Percentiles rank a stretch among this genome's conserved stretches.
These are phyloP conservation scores for Hemicordylus capensis DNA, from an alignment of 2,113 vertebrate species.

Conservation along the genomic window DNA sequence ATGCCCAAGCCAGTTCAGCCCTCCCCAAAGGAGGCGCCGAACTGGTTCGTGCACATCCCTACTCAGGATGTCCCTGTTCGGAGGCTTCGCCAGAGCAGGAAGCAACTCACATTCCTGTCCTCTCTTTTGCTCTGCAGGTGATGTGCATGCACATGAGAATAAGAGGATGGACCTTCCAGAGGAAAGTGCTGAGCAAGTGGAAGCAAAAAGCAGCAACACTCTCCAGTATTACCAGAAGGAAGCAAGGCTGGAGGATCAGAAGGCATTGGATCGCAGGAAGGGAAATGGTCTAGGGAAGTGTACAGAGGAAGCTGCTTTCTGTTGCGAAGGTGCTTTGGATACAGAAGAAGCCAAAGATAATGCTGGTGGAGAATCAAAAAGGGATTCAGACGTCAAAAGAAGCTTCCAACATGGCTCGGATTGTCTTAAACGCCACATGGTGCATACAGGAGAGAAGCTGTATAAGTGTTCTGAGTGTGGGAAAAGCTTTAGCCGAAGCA, in stretches of 20 bases:
- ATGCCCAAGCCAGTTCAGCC: no score
- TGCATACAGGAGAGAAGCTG: constrained; percentile 41
- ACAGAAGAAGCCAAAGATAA: neutral
- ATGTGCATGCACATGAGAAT: neutral
- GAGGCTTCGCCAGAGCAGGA: neutral
- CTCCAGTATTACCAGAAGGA: neutral
- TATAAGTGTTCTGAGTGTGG: constrained; percentile 45
- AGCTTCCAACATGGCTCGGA: constrained; percentile 24
- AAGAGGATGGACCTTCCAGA: neutral
- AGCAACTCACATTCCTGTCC: neutral
- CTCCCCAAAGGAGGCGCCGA: no score
- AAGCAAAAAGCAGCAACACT: neutral
- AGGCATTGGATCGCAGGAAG: neutral
- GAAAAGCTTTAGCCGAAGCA: constrained; percentile 45
- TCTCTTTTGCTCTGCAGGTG: neutral
- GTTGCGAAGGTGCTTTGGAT: neutral
- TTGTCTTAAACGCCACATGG: constrained; percentile 30
- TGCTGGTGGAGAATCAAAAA: neutral
- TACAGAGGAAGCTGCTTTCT: no score
- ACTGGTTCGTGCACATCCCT: no score
- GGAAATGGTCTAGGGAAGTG: neutral
- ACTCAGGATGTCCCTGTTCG: no score
- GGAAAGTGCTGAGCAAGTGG: neutral
- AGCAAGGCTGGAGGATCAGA: neutral
- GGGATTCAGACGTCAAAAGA: neutral